Evolutionary conservation across 2,797 vertebrate genomes (phyloP), one percentile per base, ranked within the genome.

Genomic region (Myotis daubentonii): DNA sequence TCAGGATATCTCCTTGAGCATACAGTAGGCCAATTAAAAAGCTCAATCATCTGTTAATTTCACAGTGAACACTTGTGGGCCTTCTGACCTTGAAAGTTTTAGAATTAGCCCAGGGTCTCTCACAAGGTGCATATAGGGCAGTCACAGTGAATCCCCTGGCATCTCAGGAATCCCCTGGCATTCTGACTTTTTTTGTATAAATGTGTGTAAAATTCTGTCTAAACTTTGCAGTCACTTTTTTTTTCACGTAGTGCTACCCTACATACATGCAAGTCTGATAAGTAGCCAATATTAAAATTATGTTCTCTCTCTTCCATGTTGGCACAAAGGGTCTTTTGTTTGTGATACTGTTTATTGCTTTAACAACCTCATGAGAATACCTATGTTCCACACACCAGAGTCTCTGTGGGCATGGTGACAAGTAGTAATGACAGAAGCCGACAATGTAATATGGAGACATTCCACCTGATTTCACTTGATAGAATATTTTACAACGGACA

Each of bases 151-250:
- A 53, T 70, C 13, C 33, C 41, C 87, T 28, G 8, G 25, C 72
- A 20, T 94, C 71, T 53, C 66, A 47, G 12, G 3, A 6, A 53
- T 74, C 16, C 33, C 41, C 87, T 28, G 8, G 25, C 76, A 13
- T 94, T 80, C 70, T 81, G 17, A 66, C 41, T 72, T 38, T 90
- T 90, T 84, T 60, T 95, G 47, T n/a, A 20, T 87, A 70, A 87
- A 70, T n/a, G 10, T 74, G 3, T 80, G 5, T 41, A 44, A 92
- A 89, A 87, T 66, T 79, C 65, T 71, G 28, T 41, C 30, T n/a
- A 49, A 36, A 38, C 36, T 72, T 79, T 49, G 9, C 33, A 83
- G 30, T 79, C 65, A 25, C 6, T 72, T 65, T 78, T 30, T 70
- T n/a, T 53, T 55, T 53, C 44, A 62, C 44, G 8, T 33, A 93